Conservation (phyloP, 1,140 invertebrate genomes). For the Caligus rogercresseyi region DNA sequence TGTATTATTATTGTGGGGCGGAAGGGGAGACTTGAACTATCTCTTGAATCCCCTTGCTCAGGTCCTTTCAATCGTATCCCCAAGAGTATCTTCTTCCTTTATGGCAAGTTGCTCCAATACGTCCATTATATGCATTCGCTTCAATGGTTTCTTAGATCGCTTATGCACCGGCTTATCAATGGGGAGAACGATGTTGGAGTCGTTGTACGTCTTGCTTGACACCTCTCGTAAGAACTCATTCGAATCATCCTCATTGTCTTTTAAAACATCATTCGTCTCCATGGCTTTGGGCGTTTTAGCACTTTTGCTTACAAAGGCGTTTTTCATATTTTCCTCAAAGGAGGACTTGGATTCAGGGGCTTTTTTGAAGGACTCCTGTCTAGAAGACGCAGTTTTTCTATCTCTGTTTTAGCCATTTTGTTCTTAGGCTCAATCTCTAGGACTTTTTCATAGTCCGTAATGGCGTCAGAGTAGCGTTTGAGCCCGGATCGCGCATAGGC, state of each 20-base stretch:
- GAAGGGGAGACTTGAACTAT: neutral
- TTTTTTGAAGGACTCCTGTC: constrained; percentile 27
- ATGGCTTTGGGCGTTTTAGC: constrained; percentile 20
- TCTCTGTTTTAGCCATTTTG: constrained; percentile 37
- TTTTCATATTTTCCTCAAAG: neutral
- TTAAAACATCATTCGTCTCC: neutral
- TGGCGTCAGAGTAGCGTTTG: constrained; percentile 42
- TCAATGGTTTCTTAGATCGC: neutral
- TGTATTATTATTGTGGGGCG: neutral
- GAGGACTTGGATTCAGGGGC: neutral
- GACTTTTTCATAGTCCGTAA: constrained; percentile 43
- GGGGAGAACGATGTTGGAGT: constrained; percentile 18
- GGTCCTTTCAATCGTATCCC: neutral
- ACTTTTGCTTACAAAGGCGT: constrained; percentile 18
- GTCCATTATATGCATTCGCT: neutral
- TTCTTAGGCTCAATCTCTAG: constrained; percentile 52
- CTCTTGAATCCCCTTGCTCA: constrained; percentile 6
- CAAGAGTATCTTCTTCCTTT: neutral
- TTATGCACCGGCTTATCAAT: neutral
- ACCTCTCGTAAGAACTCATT: neutral
- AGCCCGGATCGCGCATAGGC: constrained; percentile 46
- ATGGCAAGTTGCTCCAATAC: neutral
- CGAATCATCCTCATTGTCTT: neutral
- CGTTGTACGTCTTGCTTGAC: constrained; percentile 24
- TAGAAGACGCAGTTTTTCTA: constrained; percentile 37